Percentiles rank a stretch among this genome's conserved stretches.
Conservation (phyloP, 1,140 invertebrate genomes). For the Bombus picipes region DNA sequence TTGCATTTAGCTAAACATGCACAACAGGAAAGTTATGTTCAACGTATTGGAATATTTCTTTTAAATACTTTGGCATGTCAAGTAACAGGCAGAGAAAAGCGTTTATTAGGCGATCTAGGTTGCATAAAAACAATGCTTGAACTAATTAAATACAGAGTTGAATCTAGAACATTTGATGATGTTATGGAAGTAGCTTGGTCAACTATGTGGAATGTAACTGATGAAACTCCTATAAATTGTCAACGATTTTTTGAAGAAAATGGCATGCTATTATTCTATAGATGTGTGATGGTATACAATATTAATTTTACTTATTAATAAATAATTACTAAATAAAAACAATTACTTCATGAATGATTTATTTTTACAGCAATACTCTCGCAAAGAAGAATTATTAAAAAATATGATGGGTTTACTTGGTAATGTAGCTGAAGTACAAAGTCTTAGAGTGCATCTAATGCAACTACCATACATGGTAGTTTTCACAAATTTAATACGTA, state of each 20-base stretch:
- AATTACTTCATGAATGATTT: conserved; percentile 22
- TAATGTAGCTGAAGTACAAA: conserved; percentile 97
- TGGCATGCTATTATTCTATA: conserved; percentile 94
- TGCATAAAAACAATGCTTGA: conserved; percentile 94
- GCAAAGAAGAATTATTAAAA: conserved; percentile 93
- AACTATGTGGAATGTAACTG: conserved; percentile 99
- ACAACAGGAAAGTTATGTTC: conserved; percentile 94
- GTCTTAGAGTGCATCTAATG: conserved; percentile 93
- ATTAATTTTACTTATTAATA: conserved; percentile 1
- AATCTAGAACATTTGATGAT: conserved; percentile 92
- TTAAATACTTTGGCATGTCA: conserved; percentile 98
- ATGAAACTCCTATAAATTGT: conserved; percentile 97
- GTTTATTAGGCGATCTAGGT: conserved; percentile 93
- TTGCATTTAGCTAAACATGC: conserved; percentile 91
- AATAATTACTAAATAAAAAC: not conserved
- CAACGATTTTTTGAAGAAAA: conserved; percentile 92
- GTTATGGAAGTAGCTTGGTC: conserved; percentile 99
- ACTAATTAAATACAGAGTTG: conserved; percentile 90
- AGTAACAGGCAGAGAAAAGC: conserved; percentile 96
- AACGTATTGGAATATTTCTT: conserved; percentile 96
- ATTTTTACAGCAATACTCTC: conserved; percentile 88
- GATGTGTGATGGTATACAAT: conserved; percentile 88
- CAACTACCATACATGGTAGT: conserved; percentile 91
- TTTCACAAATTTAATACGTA: conserved; percentile 93
- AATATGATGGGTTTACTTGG: conserved; percentile 99